Evolutionary conservation across 2,797 vertebrate genomes (phyloP), one percentile per base, ranked within the genome.

Genomic region (Eulemur coronatus): DNA sequence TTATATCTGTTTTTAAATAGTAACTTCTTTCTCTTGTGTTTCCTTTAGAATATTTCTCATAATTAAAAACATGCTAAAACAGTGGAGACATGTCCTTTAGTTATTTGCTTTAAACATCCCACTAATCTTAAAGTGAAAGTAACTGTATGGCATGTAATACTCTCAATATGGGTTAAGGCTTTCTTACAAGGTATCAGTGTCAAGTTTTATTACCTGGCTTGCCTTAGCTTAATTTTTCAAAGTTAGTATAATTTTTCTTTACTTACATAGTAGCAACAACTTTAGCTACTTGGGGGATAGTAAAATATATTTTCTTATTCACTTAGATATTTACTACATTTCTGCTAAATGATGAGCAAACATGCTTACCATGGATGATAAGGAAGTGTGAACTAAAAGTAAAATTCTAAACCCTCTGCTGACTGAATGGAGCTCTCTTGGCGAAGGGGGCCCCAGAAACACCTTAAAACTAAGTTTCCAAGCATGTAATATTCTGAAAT

Each of bases 201-300:
- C 63, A 97, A 57, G 12, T 65, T 65, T 78, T 86, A 85, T 46
- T 75, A 22, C n/a, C 13, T 82, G 20, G 0, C 35, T 93, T 91
- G 8, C 12, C 35, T 86, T 69, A n/a, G 43, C 24, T 52, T 75
- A 95, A 50, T 72, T 96, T 94, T 82, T 85, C 24, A 73, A 93
- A 26, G 15, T 69, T 57, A 82, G 13, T 67, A 9, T 59, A 59
- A 24, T 38, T 55, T 85, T 67, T 1, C 8, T 91, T 89, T 81
- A 73, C 7, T 78, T 73, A 79, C 86, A 50, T 43, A 75, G 11
- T 57, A 75, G 13, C 10, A 41, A 50, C 4, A 72, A 67, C 17
- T 59, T 90, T 38, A 67, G 7, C 38, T 43, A 33, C 67, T 93
- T 91, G 85, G 78, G 20, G 59, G 52, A 52, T 1, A 5, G 2